These are phyloP conservation scores for Dryadula phaetusa DNA, from an alignment of 2,888 invertebrate species.

Conservation along the genomic window DNA sequence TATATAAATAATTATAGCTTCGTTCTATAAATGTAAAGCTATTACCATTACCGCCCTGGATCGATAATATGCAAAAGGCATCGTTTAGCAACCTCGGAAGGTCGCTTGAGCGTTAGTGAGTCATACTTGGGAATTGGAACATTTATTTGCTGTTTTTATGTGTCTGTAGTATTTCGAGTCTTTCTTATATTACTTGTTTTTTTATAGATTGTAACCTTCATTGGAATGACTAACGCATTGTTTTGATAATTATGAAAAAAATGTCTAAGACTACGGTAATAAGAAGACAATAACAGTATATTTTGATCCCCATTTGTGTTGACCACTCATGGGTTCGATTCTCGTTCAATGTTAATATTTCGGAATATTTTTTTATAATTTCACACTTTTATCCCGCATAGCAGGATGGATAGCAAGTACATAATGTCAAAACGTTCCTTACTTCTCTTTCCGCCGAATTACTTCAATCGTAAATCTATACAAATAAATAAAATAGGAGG, in stretches of 20 bases:
- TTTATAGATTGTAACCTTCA: constrained; percentile 29
- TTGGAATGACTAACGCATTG: not conserved
- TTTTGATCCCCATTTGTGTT: no score
- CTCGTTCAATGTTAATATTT: no score
- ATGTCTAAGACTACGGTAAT: not conserved
- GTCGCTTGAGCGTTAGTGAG: constrained; percentile 62
- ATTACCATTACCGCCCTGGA: constrained; percentile 56
- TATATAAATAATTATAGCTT: constrained; percentile 10
- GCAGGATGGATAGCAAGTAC: no score
- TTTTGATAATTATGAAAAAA: not conserved
- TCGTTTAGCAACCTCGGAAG: constrained; percentile 68
- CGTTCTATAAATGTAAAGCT: constrained; percentile 44
- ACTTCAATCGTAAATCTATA: no score
- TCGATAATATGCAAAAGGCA: constrained; percentile 73
- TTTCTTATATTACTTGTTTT: constrained; percentile 27
- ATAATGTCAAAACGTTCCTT: no score
- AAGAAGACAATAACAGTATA: no score
- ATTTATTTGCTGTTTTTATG: constrained; percentile 53
- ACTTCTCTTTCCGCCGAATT: no score
- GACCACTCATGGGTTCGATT: no score
- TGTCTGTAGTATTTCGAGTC: constrained; percentile 29
- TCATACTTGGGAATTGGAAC: constrained; percentile 66
- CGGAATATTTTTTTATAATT: no score
- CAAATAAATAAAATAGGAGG: no score
- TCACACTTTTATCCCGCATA: no score